Conservation (phyloP, 2,888 invertebrate species). For the Epirrita christyi region DNA sequence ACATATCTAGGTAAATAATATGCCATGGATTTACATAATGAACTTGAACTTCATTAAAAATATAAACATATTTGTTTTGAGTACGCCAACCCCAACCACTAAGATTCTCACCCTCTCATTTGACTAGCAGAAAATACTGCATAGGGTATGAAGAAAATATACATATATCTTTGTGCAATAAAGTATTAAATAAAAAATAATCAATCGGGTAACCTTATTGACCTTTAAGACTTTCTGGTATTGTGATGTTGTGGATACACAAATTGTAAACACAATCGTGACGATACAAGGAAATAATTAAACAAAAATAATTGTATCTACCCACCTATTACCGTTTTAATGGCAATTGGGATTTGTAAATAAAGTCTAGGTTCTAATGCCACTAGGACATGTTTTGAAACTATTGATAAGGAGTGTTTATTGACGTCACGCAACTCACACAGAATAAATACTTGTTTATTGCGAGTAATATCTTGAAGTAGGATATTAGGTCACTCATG, state of each 20-base stretch:
- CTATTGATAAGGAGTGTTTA: not conserved
- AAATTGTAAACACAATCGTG: not conserved
- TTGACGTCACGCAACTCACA: slow-evolving; percentile 9
- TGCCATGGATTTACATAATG: too few species aligned
- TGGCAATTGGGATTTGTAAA: slow-evolving; percentile 3
- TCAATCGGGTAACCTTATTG: too few species aligned
- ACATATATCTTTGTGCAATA: too few species aligned
- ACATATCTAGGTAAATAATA: too few species aligned
- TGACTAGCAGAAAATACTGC: too few species aligned
- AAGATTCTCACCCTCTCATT: too few species aligned
- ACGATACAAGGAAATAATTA: not conserved
- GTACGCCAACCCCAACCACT: too few species aligned
- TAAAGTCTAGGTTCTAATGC: not conserved
- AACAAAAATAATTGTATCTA: not conserved
- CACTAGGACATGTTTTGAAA: slow-evolving; percentile 12
- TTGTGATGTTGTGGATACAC: not conserved
- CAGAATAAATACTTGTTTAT: slow-evolving; percentile 7
- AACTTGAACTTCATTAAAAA: too few species aligned
- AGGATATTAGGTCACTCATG: slow-evolving; percentile 9
- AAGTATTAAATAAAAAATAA: too few species aligned
- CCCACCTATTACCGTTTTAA: not conserved
- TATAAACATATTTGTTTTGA: too few species aligned
- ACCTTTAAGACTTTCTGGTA: not conserved
- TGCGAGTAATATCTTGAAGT: slow-evolving; percentile 12
- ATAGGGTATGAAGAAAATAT: too few species aligned